Base-by-base conservation (phyloP, 2,888 invertebrate species). In the Candidula unifasciata region DNA sequence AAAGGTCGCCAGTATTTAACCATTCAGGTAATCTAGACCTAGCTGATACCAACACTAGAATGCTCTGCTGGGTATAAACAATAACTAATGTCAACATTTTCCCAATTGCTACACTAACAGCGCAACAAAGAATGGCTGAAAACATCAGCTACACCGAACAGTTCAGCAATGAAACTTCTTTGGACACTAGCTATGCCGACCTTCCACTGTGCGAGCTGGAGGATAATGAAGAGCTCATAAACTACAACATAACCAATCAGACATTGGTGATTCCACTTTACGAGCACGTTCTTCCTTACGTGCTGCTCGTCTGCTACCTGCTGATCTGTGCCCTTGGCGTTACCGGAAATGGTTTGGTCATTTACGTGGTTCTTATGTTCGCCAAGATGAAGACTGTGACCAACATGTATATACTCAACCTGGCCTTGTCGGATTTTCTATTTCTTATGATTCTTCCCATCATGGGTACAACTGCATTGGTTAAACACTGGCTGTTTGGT, bases 321-420 rank as follows among this genome's bases (percentile, higher is more conserved):
- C 71, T 91, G 0, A 91, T 91, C 30, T 90, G 90, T 69, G 52
- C 89, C 2, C 86, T 91, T 27, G 94, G 94, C 21, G 89, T 93
- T 21, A 88, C 93, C 5, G 94, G 94, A 76, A 94, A 94, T 84
- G 89, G 92, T 3, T 89, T 94, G 77, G 94, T 94, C 37, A 93
- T 94, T 54, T 92, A 92, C 83, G 86, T 85, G 66, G 91, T 93
- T 21, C 83, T 91, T 5, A 88, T 92, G 74, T 93, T 92, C 87
- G 91, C 93, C n/a, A 93, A 94, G 80, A 93, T 94, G 93, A 93
- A 93, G 87, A 93, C 94, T 0, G 93, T 94, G 8, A 94, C 94
- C 16, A 94, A 94, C 87, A 90, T 93, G 88, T 94, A 94, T 88
- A 94, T 94, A 54, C 90, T 94, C 73, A 94, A 94, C 88, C 88